Conservation (phyloP, 2,113 vertebrate species). For the Burhinus bistriatus region DNA sequence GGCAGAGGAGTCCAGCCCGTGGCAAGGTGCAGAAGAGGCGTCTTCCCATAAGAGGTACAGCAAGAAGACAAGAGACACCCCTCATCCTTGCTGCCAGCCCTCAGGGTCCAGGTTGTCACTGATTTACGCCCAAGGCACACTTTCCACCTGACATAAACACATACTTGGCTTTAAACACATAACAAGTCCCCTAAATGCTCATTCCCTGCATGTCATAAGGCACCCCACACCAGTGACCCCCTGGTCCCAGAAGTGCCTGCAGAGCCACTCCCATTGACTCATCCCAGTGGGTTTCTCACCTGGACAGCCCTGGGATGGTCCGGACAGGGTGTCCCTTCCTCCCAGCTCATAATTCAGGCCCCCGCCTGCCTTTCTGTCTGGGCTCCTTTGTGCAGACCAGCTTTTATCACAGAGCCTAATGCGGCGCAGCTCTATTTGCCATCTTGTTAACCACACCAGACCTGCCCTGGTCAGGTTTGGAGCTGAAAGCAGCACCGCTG, state of each 20-base stretch:
- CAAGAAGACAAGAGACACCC: not conserved
- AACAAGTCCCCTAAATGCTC: not conserved
- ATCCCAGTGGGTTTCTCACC: not conserved
- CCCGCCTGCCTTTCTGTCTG: not conserved
- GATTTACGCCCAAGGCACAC: not conserved
- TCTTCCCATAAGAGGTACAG: not conserved
- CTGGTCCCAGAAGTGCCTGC: not conserved
- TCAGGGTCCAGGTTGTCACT: rapidly evolving
- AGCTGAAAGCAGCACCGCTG: not conserved
- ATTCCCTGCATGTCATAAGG: no score
- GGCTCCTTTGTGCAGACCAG: not conserved
- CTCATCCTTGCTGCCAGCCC: not conserved
- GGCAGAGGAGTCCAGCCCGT: not conserved
- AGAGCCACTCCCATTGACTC: not conserved
- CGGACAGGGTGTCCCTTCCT: not conserved
- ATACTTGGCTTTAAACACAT: not conserved
- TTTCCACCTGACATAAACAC: not conserved
- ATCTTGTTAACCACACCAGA: not conserved
- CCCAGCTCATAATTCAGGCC: rapidly evolving
- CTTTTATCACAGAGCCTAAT: not conserved
- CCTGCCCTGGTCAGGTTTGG: rapidly evolving
- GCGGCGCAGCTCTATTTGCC: rapidly evolving
- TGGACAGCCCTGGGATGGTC: not conserved
- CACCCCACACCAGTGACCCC: not conserved
- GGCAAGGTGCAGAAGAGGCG: not conserved